Base-by-base conservation (phyloP, 2,797 vertebrate genomes). In the Myotis findleyi region DNA sequence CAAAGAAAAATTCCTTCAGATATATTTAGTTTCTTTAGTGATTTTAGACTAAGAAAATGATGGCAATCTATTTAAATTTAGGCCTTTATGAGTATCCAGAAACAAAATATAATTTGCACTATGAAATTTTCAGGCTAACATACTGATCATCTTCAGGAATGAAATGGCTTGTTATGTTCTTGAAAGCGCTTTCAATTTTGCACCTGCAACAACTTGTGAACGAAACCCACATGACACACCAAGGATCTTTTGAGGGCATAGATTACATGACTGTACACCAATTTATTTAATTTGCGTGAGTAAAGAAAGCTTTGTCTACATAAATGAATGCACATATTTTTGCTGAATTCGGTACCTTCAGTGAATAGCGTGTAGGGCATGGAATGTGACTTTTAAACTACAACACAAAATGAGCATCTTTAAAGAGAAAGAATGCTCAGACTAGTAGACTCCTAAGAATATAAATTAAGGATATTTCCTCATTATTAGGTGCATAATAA, bases 1-100 rank as follows among this genome's bases (percentile, higher is more conserved):
- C 47, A 95, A 92, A 96, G 93, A 97, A 96, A 96, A 94, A 95
- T 93, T 91, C 7, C 38, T 83, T 53, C 69, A 12, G 86, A 27
- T 89, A 41, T 41, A 75, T 94, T 93, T 83, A 66, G 20, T 87
- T 16, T 14, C 80, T 96, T 96, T 57, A 0, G 0, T 87, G 38
- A 44, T 95, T 96, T 92, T 47, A 66, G 62, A 51, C 14, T 18
- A 79, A 88, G 64, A 36, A 94, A 51, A n/a, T 88, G 41, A 91
- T 68, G 49, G 87, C 62, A 71, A 41, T 91, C 33, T 86, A 87
- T 94, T 93, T 96, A 94, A 84, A 64, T 91, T 18, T 66, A 93
- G 77, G 44, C 55, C 7, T 83, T 95, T 23, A 86, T 93, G 64
- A 87, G 87, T 82, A 95, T 96, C 18, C 16, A 71, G 44, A 94